Base-by-base conservation (phyloP, 2,113 vertebrate genomes). In the Pseudorectes ferrugineus region DNA sequence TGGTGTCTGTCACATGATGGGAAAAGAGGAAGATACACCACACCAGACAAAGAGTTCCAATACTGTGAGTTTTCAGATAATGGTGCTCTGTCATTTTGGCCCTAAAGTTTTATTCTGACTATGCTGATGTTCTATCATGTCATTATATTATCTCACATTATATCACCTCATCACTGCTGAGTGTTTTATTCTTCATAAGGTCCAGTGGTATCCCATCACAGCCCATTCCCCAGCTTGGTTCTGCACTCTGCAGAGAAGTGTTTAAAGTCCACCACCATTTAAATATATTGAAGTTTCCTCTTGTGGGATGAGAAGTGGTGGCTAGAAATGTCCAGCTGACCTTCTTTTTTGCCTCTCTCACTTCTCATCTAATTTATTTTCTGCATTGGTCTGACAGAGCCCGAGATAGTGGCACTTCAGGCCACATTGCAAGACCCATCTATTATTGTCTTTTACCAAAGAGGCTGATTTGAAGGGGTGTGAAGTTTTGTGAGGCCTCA, bases 401-500 rank as follows among this genome's bases (percentile, higher is more conserved):
- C 65, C 2, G 22, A 78, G 88, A 80, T 1, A 57, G 72, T 61
- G 77, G 79, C 85, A 94, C 88, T 92, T 95, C 57, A 14, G 61
- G 76, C 63, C 57, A 24, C 65, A 78, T 42, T 78, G 88, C 43
- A 45, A 95, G 78, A 85, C 63, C 82, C 29, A 12, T 94, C 79
- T 67, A 49, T 94, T 94, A 95, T 78, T 59, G 55, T 63, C 65
- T 86, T 88, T 68, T 88, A 55, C 72, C 75, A 90, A 81, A 83
- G 51, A 90, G 65, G 38, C 59, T 93, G 93, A 92, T 88, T 90
- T 81, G 90, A 96, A 94, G 79, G 75, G 59, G 75, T 45, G 33
- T 92, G 93, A 94, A 92, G 72, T 94, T 96, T 84, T 96, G 85
- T 73, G 79, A 92, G 61, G 57, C 94, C 92, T 93, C 4, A 21